Base-by-base conservation (phyloP, 2,888 invertebrate species). In the Cataglyphis cursor region DNA sequence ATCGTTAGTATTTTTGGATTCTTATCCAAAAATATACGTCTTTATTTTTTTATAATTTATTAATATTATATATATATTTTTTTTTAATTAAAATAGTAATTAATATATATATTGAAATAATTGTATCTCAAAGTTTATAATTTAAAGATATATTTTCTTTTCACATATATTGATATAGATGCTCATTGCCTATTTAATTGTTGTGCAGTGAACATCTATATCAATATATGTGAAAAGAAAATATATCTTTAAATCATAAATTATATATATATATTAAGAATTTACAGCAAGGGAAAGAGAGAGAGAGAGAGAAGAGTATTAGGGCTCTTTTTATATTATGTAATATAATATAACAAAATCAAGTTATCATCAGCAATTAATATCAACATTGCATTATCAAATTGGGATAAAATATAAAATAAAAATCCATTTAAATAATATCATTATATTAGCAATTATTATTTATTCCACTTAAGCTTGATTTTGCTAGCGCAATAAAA, bases 391-490 rank as follows among this genome's bases (percentile, higher is more conserved):
- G 15, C 62, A 48, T 74, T 21, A 51, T 44, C n/a, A 44, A 2
- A 3, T 38, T 15, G 3, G 6, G 3, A 24, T 6, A 35, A 48
- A 31, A 41, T 51, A 35, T 21, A 6, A 54, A 9, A 4, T 51
- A 51, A 6, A 70, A 10, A 48, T 12, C 24, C 12, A 61, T 3
- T 75, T 15, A n/a, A 70, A 10, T 48, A 44, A 41, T 61, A 61
- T 3, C 2, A 61, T 80, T 44, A 24, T 28, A 72, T 72, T 38
- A 62, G 15, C n/a, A 35, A 51, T 61, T 9, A 51, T 61, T 9
- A 74, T 38, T 59, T 9, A 74, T 41, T 44, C n/a, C 31, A 57
- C n/a, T 85, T 81, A 73, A 86, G 61, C 51, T 68, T 54, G 59
- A 81, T 72, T 70, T 66, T 44, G 3, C 12, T 65, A 57, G 62